These are phyloP conservation scores for Galaxias olidus DNA, from an alignment of 2,797 vertebrate genomes.

Conservation along the genomic window DNA sequence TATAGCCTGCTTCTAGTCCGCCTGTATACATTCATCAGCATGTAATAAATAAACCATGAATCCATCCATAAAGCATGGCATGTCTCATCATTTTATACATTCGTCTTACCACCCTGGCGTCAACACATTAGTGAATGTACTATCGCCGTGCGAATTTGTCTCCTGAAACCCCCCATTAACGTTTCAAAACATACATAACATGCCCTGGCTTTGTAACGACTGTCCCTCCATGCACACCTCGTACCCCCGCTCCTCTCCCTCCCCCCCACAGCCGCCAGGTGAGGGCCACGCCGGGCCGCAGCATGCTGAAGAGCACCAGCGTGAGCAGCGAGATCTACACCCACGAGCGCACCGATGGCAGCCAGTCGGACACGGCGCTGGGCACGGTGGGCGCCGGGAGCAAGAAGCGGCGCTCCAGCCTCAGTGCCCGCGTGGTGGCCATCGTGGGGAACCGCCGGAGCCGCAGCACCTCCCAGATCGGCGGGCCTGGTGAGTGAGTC, in stretches of 20 bases:
- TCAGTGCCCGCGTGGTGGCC: conserved; percentile 94
- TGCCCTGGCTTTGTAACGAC: too few relatives aligned
- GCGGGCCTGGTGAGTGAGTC: conserved; percentile 84
- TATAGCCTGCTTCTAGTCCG: too few relatives aligned
- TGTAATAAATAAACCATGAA: too few relatives aligned
- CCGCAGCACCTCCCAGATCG: conserved; percentile 95
- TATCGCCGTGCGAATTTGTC: background rate
- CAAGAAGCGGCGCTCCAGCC: conserved; percentile 94
- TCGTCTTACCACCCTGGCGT: background rate
- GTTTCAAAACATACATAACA: background rate
- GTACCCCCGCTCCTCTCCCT: background rate
- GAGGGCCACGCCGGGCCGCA: conserved; percentile 86
- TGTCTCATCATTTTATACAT: background rate
- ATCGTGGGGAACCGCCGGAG: conserved; percentile 92
- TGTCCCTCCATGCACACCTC: background rate
- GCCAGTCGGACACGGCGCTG: conserved; percentile 96
- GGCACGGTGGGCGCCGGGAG: conserved; percentile 86
- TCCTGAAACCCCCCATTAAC: background rate
- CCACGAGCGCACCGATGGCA: conserved; percentile 93
- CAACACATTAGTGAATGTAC: conserved; percentile 32
- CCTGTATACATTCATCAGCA: too few relatives aligned
- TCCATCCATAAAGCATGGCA: too few relatives aligned
- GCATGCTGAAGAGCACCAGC: conserved; percentile 94
- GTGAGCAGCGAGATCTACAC: conserved; percentile 94
- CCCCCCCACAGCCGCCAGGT: conserved; percentile 82